Evolutionary conservation across 2,888 invertebrate species (phyloP).

Genomic region (Campoletis raptor): DNA sequence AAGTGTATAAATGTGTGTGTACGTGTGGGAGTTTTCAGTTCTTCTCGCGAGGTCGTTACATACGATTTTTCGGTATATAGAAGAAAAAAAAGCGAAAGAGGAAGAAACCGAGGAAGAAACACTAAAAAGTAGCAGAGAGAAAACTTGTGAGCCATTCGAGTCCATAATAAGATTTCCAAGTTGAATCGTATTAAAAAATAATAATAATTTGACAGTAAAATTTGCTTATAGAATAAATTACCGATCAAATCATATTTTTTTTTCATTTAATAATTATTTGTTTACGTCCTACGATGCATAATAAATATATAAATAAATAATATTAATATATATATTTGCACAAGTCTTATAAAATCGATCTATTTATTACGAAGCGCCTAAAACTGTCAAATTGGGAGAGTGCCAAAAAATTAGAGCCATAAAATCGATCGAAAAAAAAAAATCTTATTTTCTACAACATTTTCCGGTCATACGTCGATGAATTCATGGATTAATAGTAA

Average conservation of each 20-base stretch:
- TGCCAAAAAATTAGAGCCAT: not conserved
- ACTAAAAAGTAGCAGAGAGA: not conserved
- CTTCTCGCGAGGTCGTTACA: conserved; percentile 67
- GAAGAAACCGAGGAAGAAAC: not conserved
- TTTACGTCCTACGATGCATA: not conserved
- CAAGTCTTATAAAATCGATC: not conserved
- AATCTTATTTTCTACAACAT: not conserved
- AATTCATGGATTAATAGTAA: not conserved
- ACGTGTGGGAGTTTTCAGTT: conserved; percentile 38
- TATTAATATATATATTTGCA: not conserved
- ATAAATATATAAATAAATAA: not conserved
- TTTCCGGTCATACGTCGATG: not conserved
- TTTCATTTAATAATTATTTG: not conserved
- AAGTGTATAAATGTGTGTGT: conserved; percentile 16
- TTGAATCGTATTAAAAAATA: not conserved
- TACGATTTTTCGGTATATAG: conserved; percentile 55
- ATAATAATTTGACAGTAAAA: not conserved
- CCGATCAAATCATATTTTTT: too few species aligned
- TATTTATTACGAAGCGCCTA: not conserved
- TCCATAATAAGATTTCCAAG: not conserved
- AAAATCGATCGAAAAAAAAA: not conserved
- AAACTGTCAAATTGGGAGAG: not conserved
- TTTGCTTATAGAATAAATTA: not conserved
- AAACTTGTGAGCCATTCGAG: not conserved
- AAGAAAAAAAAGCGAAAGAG: not conserved